A percentile compares a stretch with the other conserved stretches of the same genome.
Evolutionary conservation across 2,797 vertebrate genomes (phyloP).

Genomic region (Anguilla marmorata): DNA sequence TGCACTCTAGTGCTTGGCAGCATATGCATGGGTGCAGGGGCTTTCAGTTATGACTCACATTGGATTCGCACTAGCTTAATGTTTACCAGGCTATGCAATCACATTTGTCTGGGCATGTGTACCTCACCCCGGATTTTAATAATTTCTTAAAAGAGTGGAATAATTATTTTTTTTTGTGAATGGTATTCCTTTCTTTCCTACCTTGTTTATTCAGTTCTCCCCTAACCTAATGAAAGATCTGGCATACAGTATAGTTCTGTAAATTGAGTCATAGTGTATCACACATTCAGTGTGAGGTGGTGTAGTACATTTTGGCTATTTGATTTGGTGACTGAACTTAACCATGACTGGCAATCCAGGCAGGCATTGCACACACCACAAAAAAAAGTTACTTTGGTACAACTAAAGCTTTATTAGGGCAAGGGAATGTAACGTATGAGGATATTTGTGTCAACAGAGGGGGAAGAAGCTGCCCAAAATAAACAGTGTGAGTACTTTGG

Average conservation of each 20-base stretch:
- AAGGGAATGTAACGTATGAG: background rate
- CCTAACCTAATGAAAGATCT: background rate
- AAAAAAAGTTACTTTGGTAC: background rate
- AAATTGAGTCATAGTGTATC: background rate
- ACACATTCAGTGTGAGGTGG: background rate
- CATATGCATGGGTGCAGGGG: too few species aligned
- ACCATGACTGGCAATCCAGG: background rate
- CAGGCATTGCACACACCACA: background rate
- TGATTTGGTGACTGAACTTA: background rate
- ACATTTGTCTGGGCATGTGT: background rate
- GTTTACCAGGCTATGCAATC: too few species aligned
- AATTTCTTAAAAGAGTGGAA: background rate
- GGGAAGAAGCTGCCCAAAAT: background rate
- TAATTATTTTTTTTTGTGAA: background rate
- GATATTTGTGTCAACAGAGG: background rate
- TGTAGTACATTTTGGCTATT: background rate
- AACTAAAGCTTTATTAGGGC: background rate
- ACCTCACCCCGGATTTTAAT: background rate
- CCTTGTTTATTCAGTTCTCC: background rate
- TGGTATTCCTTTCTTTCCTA: background rate
- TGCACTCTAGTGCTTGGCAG: too few species aligned
- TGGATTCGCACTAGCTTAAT: too few species aligned
- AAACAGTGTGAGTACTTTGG: background rate
- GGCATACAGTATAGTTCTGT: background rate
- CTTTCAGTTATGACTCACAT: too few species aligned